Evolutionary conservation across 2,797 vertebrate genomes (phyloP).

Genomic region (Lithobates sylvaticus): DNA sequence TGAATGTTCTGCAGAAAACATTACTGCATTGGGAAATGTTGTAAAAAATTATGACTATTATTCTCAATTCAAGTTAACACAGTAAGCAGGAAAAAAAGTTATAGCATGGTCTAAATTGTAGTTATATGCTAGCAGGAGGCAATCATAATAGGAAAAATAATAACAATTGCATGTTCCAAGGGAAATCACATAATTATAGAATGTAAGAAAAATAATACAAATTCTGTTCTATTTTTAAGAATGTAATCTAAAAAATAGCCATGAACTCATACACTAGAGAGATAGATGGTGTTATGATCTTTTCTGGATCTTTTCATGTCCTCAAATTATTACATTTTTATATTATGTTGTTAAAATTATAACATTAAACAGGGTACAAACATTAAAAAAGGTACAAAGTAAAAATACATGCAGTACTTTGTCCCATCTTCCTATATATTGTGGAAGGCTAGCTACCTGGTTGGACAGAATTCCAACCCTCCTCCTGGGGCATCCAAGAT

Average conservation of each 20-base stretch:
- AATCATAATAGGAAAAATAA: constrained; percentile 1
- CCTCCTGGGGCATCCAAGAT: too few relatives aligned
- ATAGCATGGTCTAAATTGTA: neutral
- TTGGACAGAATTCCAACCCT: too few relatives aligned
- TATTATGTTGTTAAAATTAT: too few relatives aligned
- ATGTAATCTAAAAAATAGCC: neutral
- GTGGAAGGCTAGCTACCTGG: too few relatives aligned
- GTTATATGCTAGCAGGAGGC: constrained; percentile 14
- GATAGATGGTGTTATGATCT: too few relatives aligned
- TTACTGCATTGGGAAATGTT: constrained; percentile 16
- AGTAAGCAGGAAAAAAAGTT: neutral
- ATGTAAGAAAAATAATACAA: neutral
- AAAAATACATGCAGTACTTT: too few relatives aligned
- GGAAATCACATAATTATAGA: constrained; percentile 13
- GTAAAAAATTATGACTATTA: constrained; percentile 42
- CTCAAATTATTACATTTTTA: too few relatives aligned
- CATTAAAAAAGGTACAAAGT: too few relatives aligned
- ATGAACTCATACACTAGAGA: neutral
- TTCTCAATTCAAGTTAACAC: constrained; percentile 18
- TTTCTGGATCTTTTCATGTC: too few relatives aligned
- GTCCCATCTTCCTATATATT: too few relatives aligned
- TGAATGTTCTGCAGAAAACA: neutral
- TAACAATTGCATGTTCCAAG: neutral
- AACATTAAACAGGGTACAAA: too few relatives aligned
- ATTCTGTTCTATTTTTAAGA: constrained; percentile 12